Evolutionary conservation across 37 sponge, comb jelly and placozoan genomes (phyloP), one percentile per base, ranked within the genome.

Genomic region (Halisarca cf. caerulea): DNA sequence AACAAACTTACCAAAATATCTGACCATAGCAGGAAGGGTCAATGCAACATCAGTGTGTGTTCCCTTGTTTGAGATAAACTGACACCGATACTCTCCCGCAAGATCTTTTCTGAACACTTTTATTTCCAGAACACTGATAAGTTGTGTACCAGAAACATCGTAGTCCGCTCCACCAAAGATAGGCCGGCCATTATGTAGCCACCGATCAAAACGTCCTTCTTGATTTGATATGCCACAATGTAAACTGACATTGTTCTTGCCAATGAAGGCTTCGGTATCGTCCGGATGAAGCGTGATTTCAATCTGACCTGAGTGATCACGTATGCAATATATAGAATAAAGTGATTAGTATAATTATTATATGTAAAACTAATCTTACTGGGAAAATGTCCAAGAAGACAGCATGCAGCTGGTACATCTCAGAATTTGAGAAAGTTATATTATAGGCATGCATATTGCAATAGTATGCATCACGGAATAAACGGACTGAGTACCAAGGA

Each of bases 1-100:
- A n/a, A n/a, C n/a, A n/a, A 61, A 61, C 23, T 61, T 61, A 61
- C 64, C 64, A 61, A 61, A 61, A 27, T 61, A 61, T 15, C 23
- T 61, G 64, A 61, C 20, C 23, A 15, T 27, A 20, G 20, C 64
- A 7, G 64, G 64, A 5, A 61, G 64, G 15, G 28, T 61, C 64
- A 61, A 23, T 28, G 64, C 64, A 21, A 61, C 51, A 47, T 14
- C 6, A 47, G 9, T 47, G n/a, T n/a, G n/a, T n/a, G n/a, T 54
- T 11, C 57, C 57, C 24, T 15, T 23, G 15, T 15, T 23, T 61
- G 64, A 28, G 5, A 23, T 20, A 27, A 61, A 61, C 64, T 61
- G 64, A 27, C 64, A 61, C 5, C 64, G 64, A 15, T 61, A 61
- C 23, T 61, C 64, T 15, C 64, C 64, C 6, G 28, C 30, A 20